phyloP scores from a whole-genome alignment of 1,140 invertebrate species.

The Anoplolepis gracilipes region DNA sequence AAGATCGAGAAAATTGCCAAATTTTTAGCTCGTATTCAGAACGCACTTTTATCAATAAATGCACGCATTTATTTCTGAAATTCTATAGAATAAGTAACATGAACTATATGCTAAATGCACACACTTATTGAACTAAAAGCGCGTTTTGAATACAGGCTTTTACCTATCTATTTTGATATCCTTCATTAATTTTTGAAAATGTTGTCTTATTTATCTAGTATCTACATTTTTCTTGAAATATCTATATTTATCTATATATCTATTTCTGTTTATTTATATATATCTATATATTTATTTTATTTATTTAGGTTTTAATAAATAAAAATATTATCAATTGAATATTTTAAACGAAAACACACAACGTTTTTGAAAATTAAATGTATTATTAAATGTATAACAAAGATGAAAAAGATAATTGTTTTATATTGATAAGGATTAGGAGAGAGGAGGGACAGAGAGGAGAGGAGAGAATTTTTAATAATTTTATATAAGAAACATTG shows the following conservation, averaged over 20 bases:
- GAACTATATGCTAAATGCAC: too few relatives aligned
- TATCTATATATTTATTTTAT: conserved; percentile 8
- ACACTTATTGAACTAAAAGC: too few relatives aligned
- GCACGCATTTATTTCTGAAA: too few relatives aligned
- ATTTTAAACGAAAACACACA: conserved; percentile 1
- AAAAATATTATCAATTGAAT: neutral
- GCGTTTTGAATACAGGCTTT: too few relatives aligned
- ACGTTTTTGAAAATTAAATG: conserved; percentile 5
- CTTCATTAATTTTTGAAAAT: conserved; percentile 24
- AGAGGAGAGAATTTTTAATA: conserved; percentile 37
- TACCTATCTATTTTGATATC: conserved; percentile 18
- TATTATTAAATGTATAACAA: neutral
- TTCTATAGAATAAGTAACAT: too few relatives aligned
- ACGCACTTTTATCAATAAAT: too few relatives aligned
- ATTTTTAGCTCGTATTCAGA: too few relatives aligned
- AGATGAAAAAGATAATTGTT: conserved; percentile 4
- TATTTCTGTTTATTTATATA: too few relatives aligned
- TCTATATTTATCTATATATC: conserved; percentile 3
- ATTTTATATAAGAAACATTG: conserved; percentile 12
- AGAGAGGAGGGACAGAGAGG: too few relatives aligned
- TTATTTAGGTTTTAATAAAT: conserved; percentile 12
- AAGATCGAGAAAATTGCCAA: neutral
- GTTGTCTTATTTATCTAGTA: conserved; percentile 1
- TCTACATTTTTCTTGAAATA: conserved; percentile 5
- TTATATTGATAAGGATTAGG: conserved; percentile 8